Evolutionary conservation across 2,113 vertebrate genomes (phyloP), one percentile per base, ranked within the genome.

Genomic region (Prietella phreatophila): DNA sequence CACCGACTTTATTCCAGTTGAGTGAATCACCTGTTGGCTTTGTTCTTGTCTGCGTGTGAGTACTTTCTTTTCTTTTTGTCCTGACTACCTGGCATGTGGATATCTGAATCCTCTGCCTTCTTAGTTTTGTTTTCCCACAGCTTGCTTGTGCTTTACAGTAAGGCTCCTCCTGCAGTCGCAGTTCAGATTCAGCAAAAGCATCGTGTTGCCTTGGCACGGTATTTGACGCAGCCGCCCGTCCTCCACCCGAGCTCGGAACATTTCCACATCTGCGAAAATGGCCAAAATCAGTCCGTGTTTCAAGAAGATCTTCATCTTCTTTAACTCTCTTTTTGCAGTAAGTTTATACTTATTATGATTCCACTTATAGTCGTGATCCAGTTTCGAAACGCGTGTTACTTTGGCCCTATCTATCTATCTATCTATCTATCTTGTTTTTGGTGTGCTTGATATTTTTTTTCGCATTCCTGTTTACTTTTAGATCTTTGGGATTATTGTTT

Each of bases 251-350:
- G 42, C 42, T n/a, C 25, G 27, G 82, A 30, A n/a, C 6, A n/a
- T 39, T 42, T 58, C 22, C 25, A 39, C 9, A 10, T 0, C 17
- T 53, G 36, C 4, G 3, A 69, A 10, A 50, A 86, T 86, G 85
- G 47, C 61, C 33, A 69, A 39, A 27, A 71, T 86, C 78, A 86
- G 22, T 19, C 78, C 85, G 7, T 86, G 76, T 39, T 81, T 86
- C 47, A 82, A 71, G 61, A 56, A 7, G 63, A 86, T 5, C 25
- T 86, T 86, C 2, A 33, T 86, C 36, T 69, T 82, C 30, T 86
- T 81, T 69, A 86, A 86, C 50, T 13, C 65, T 33, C 61, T 86
- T 53, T 86, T 86, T 20, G 85, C 85, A 9, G 85, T 86, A 20
- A 56, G 78, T 33, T 47, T 63, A 7, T n/a, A 17, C 4, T 2